Conservation (phyloP, 1,140 invertebrate species). For the Ditylenchus dipsaci region DNA sequence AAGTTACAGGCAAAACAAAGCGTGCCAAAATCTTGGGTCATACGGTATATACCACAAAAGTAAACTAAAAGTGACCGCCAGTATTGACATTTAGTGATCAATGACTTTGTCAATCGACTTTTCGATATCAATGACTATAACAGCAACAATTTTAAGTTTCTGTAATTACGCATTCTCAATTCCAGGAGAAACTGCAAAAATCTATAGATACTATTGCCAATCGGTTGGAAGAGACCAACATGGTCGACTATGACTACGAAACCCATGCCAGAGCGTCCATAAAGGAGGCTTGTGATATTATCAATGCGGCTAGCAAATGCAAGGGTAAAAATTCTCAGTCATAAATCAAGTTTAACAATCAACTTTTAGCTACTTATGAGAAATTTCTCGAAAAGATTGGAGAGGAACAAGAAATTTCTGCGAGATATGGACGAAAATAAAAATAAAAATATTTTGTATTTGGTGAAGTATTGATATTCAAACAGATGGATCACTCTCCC, state of each 20-base stretch:
- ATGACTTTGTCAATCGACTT: too few species aligned
- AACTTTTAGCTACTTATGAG: neutral
- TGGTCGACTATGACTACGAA: neutral
- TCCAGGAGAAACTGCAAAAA: neutral
- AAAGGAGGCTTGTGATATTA: neutral
- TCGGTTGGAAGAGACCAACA: slow-evolving; percentile 1
- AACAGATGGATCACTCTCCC: too few species aligned
- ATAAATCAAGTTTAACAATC: neutral
- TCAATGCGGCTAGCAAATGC: neutral
- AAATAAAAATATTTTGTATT: too few species aligned
- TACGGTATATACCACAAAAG: too few species aligned
- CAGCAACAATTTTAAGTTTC: too few species aligned
- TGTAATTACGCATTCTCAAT: too few species aligned
- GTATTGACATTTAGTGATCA: too few species aligned
- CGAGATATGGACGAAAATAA: neutral
- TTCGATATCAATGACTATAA: too few species aligned
- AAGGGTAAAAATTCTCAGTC: neutral
- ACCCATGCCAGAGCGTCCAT: neutral
- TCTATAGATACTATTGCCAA: neutral
- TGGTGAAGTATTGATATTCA: too few species aligned
- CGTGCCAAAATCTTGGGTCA: too few species aligned
- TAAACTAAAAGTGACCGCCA: too few species aligned
- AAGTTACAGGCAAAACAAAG: too few species aligned
- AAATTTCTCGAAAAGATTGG: neutral
- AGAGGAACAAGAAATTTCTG: neutral